Evolutionary conservation across 2,888 invertebrate genomes (phyloP), one percentile per base, ranked within the genome.

Genomic region (Bellardia bayeri): DNA sequence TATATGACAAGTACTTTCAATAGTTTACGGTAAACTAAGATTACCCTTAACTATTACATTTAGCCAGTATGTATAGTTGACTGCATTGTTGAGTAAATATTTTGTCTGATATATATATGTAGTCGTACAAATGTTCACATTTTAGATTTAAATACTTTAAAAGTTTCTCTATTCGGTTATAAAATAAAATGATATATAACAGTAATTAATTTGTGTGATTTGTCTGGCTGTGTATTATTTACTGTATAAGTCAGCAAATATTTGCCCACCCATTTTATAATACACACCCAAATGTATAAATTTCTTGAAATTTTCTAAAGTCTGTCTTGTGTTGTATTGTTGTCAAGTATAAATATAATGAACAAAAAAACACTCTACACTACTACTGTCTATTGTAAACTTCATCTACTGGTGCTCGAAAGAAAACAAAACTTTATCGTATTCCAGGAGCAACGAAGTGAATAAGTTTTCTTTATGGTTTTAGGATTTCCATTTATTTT

Each of bases 201-300:
- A 54, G 66, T 86, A 86, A 78, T 82, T 82, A 74, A 82, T 64
- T 68, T 85, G 54, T 8, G 4, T 45, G 42, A 4, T 49, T 78
- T 51, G 30, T 23, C 30, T n/a, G 49, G 6, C 23, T 37, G 1
- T 63, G 54, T 30, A 4, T 78, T 49, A 23, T 8, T 72, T 40
- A 33, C 30, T 68, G 51, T 61, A 23, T 23, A 69, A 69, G 37
- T 61, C 49, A 61, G 8, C 33, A 56, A 68, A 68, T 66, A 66
- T 68, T 78, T 56, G 61, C 9, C 45, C 33, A 37, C 58, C 45
- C 45, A 49, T 16, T 30, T 3, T 4, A 13, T 30, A 9, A 33
- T 49, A 5, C 23, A 68, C 79, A 80, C 69, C 69, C 68, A 79
- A 49, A 45, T 40, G 14, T 69, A 30, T 68, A 37, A 56, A 51